Conservation (phyloP, 1,140 invertebrate species). For the Stratiolaelaps scimitus region DNA sequence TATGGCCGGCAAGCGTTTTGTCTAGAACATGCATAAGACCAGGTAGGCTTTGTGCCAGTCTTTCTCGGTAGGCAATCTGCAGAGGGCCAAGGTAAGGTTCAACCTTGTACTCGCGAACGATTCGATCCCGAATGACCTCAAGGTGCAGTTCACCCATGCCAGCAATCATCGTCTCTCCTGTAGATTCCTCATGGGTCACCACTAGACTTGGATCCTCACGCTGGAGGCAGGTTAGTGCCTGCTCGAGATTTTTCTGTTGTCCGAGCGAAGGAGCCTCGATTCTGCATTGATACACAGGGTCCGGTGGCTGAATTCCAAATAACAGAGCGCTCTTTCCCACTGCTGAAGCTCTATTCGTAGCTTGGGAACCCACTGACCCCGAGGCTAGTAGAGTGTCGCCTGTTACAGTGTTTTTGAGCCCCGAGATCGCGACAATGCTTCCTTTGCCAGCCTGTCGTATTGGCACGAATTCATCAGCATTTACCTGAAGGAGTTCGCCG, state of each 20-base stretch:
- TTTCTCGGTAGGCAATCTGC: conserved; percentile 87
- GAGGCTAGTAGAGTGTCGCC: conserved; percentile 69
- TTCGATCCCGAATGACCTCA: conserved; percentile 78
- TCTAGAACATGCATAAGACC: conserved; percentile 49
- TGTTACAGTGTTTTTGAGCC: conserved; percentile 64
- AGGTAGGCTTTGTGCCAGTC: conserved; percentile 44
- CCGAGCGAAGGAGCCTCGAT: conserved; percentile 76
- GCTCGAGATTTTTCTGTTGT: conserved; percentile 61
- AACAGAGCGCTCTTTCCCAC: conserved; percentile 43
- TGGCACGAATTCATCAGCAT: conserved; percentile 71
- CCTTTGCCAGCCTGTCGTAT: conserved; percentile 54
- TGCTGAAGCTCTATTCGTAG: conserved; percentile 35
- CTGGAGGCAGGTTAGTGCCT: conserved; percentile 66
- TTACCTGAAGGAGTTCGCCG: conserved; percentile 55
- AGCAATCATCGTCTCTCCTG: conserved; percentile 62
- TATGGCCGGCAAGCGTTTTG: conserved; percentile 48
- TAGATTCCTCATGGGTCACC: conserved; percentile 58
- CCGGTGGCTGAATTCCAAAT: conserved; percentile 57
- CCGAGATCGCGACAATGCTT: conserved; percentile 77
- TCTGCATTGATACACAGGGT: conserved; percentile 93
- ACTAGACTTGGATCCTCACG: conserved; percentile 86
- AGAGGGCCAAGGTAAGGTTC: conserved; percentile 80
- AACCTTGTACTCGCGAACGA: conserved; percentile 74
- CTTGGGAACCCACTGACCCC: conserved; percentile 43
- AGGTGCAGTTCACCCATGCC: conserved; percentile 96